Conservation (phyloP, 2,113 vertebrate genomes). For the Percina caprodes region DNA sequence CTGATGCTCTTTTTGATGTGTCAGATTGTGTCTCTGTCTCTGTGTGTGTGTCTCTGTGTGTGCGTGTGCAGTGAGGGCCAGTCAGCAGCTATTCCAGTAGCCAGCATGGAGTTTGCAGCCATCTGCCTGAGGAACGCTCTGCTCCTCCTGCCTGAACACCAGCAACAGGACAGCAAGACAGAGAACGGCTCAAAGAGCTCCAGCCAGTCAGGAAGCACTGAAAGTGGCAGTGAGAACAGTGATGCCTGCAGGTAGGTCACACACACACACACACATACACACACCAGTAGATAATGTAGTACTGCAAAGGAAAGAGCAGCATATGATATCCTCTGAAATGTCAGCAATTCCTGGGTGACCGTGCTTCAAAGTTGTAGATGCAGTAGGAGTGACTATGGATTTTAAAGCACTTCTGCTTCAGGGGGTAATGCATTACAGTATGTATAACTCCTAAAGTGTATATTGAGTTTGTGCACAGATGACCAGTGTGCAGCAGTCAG, state of each 20-base stretch:
- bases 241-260: constrained; percentile 91
- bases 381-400: too few relatives aligned
- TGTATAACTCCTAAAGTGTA: too few relatives aligned
- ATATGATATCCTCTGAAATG: neutral
- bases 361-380: too few relatives aligned
- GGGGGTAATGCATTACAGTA: too few relatives aligned
- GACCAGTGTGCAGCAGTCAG: too few relatives aligned
- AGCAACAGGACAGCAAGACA: constrained; percentile 89
- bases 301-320: neutral
- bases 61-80: constrained; percentile 90
- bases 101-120: constrained; percentile 99
- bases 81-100: constrained; percentile 97
- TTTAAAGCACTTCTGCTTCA: too few relatives aligned
- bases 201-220: constrained; percentile 88
- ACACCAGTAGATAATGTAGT: neutral
- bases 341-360: neutral
- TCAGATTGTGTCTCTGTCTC: too few relatives aligned
- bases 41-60: constrained; percentile 15
- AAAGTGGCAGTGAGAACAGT: constrained; percentile 91
- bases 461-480: too few relatives aligned
- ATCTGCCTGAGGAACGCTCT: constrained; percentile 97
- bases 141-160: constrained; percentile 90
- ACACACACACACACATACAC: neutral
- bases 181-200: constrained; percentile 91
- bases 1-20: neutral